Conservation (phyloP, 2,888 invertebrate genomes). For the Plutella xylostella region DNA sequence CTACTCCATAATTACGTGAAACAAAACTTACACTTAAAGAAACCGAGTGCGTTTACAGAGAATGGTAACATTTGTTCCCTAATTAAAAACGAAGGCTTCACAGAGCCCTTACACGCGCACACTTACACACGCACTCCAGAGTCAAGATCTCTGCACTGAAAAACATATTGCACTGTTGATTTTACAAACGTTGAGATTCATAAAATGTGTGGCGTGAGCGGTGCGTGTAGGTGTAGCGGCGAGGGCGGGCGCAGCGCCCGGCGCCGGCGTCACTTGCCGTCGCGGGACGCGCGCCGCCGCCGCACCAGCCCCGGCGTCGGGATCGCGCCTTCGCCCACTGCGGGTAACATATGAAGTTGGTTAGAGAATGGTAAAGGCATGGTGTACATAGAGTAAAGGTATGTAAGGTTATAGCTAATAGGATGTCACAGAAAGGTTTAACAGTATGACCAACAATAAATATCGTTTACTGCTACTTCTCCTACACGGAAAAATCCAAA, state of each 20-base stretch:
- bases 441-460: too few relatives aligned
- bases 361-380: too few relatives aligned
- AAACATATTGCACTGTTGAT: neutral
- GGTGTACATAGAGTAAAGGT: too few relatives aligned
- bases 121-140: too few relatives aligned
- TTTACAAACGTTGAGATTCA: slow-evolving; percentile 15
- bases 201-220: slow-evolving; percentile 14
- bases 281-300: slow-evolving; percentile 76
- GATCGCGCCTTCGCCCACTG: slow-evolving; percentile 43
- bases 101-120: slow-evolving; percentile 6
- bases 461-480: too few relatives aligned
- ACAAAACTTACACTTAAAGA: slow-evolving; percentile 47
- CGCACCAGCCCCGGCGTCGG: slow-evolving; percentile 41
- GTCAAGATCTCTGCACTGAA: too few relatives aligned
- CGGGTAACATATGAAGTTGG: too few relatives aligned
- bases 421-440: too few relatives aligned
- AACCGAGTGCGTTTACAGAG: slow-evolving; percentile 52
- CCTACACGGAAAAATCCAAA: too few relatives aligned
- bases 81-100: slow-evolving; percentile 35
- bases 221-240: slow-evolving; percentile 24
- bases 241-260: slow-evolving; percentile 49
- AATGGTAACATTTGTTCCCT: slow-evolving; percentile 67
- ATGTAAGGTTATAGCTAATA: too few relatives aligned
- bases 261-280: slow-evolving; percentile 80
- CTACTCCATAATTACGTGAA: slow-evolving; percentile 33